Evolutionary conservation across 2,113 vertebrate genomes (phyloP).

Genomic region (Tragelaphus strepsiceros): DNA sequence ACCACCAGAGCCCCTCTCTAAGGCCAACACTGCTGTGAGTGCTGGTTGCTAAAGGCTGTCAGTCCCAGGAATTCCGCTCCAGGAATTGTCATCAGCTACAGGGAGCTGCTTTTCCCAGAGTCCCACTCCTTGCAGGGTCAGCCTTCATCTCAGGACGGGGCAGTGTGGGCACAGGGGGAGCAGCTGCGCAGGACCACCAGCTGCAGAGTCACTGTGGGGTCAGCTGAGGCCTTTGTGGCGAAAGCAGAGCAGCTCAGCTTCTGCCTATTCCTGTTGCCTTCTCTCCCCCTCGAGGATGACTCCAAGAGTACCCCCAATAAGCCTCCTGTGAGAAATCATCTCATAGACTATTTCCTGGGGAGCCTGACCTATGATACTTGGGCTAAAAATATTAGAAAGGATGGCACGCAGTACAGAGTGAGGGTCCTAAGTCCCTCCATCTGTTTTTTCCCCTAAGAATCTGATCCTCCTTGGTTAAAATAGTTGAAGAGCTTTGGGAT

Average conservation of each 20-base stretch:
- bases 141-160: too few relatives aligned
- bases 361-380: neutral
- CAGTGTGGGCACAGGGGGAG: neutral
- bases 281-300: neutral
- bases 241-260: accelerated
- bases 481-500: neutral
- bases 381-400: neutral
- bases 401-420: neutral
- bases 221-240: neutral
- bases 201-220: neutral
- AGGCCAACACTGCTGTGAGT: neutral
- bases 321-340: neutral
- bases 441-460: neutral
- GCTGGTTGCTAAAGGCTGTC: neutral
- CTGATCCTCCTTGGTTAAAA: neutral
- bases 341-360: neutral
- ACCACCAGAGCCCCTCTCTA: neutral
- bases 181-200: neutral
- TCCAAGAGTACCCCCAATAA: neutral
- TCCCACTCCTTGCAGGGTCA: neutral
- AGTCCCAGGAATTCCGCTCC: neutral
- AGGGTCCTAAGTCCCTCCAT: neutral
- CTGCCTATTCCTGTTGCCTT: neutral
- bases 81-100: neutral
- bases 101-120: neutral